Evolutionary conservation across 1,140 invertebrate genomes (phyloP), one percentile per base, ranked within the genome.

Genomic region (Dreissena rostriformis): DNA sequence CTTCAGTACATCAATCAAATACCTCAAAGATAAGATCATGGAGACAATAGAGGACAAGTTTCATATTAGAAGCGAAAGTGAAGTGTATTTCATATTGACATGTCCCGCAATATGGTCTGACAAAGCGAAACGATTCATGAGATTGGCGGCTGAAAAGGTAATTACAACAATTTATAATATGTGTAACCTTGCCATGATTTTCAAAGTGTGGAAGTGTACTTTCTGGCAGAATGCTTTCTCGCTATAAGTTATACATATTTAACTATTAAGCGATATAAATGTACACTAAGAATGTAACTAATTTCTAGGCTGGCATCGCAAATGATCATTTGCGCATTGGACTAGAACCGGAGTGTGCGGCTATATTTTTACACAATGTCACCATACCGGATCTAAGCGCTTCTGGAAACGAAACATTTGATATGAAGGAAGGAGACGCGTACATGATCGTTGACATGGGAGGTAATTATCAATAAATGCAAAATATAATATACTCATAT

Each of bases 291-390:
- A 39, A 39, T 39, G 39, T 39, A 5, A 5, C 39, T 39, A 5
- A 39, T 39, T 39, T 72, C 39, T 11, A 81, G 79, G 79, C 79
- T 19, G 57, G 71, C 5, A 83, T 83, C 15, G 39, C 61, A 70
- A 15, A 53, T 11, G 72, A 75, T 24, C 52, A 63, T 52, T 55
- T 83, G 19, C 24, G 81, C 15, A 75, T 83, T 52, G 81, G 72
- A 15, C 52, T 83, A 19, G 81, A 83, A 28, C 81, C 81, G 7
- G 81, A 83, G 51, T 83, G 72, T 76, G 81, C 81, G 11, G 72
- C 81, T 15, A 65, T 83, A 6, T 83, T 55, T 49, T 49, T 76
- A 19, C 49, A 76, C 22, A 57, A 26, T 11, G 29, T 29, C 24
- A 63, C 65, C n/a, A 57, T 66, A 7, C 79, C 71, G 24, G 51